Evolutionary conservation across 2,797 vertebrate genomes (phyloP).

Genomic region (Acipenser transmontanus): DNA sequence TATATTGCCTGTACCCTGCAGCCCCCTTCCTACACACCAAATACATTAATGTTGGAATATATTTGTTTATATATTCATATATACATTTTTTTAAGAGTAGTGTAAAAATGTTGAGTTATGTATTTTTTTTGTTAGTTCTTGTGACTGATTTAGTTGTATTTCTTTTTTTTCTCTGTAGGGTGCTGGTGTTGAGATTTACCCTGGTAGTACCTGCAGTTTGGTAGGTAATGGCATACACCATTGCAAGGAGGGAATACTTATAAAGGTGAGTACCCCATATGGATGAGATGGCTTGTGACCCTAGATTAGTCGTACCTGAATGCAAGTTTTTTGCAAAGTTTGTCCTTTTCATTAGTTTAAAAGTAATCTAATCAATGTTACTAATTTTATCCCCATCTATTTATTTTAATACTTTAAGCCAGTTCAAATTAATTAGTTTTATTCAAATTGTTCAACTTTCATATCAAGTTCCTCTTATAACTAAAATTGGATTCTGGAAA

Average conservation of each 20-base stretch:
- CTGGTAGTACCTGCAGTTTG: slow-evolving; percentile 75
- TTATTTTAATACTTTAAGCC: neutral
- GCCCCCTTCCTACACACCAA: no score
- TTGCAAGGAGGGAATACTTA: slow-evolving; percentile 89
- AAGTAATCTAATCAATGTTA: neutral
- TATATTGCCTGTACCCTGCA: no score
- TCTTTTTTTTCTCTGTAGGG: slow-evolving; percentile 53
- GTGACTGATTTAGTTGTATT: slow-evolving; percentile 18
- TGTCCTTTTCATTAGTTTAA: no score
- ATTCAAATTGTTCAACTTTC: slow-evolving; percentile 12
- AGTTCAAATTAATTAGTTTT: neutral
- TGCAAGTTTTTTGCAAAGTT: no score
- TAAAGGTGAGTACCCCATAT: slow-evolving; percentile 69
- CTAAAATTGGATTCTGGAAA: slow-evolving; percentile 18
- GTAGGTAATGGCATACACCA: slow-evolving; percentile 82
- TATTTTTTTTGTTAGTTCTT: neutral
- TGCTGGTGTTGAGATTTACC: slow-evolving; percentile 89
- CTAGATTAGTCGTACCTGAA: no score
- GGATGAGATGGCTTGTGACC: no score
- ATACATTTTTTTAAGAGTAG: no score
- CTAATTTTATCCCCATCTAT: neutral
- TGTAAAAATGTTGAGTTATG: no score
- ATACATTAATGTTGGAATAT: no score
- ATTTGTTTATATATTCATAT: no score
- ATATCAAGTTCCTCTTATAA: neutral